Percentiles rank a stretch among this genome's conserved stretches.
phyloP scores from a whole-genome alignment of 2,888 invertebrate genomes.

The Papilio elwesi region DNA sequence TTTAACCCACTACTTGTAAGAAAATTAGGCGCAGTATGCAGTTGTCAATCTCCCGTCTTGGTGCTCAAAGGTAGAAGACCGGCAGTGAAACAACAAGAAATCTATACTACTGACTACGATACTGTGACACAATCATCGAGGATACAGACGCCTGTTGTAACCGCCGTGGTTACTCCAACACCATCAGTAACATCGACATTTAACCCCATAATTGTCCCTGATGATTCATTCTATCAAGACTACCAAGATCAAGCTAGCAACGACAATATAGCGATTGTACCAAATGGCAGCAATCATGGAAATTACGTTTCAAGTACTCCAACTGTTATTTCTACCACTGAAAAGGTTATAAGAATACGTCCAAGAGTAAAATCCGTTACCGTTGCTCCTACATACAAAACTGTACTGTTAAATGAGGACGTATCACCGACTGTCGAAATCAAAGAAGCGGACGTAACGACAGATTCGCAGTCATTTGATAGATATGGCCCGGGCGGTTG shows the following conservation, averaged over 20 bases:
- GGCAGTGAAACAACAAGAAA: slow-evolving; percentile 58
- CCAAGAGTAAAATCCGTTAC: slow-evolving; percentile 72
- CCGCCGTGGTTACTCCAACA: slow-evolving; percentile 57
- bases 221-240: slow-evolving; percentile 78
- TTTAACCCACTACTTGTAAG: slow-evolving; percentile 88
- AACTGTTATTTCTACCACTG: slow-evolving; percentile 59
- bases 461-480: slow-evolving; percentile 80
- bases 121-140: slow-evolving; percentile 62
- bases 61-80: slow-evolving; percentile 78
- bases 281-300: slow-evolving; percentile 49
- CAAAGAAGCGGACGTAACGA: slow-evolving; percentile 51
- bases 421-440: slow-evolving; percentile 59
- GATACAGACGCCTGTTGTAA: slow-evolving; percentile 48
- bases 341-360: slow-evolving; percentile 63
- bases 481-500: slow-evolving; percentile 86
- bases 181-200: slow-evolving; percentile 70
- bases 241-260: slow-evolving; percentile 62
- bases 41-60: slow-evolving; percentile 85
- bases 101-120: slow-evolving; percentile 62
- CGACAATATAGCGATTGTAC: slow-evolving; percentile 60
- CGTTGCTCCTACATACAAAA: slow-evolving; percentile 73
- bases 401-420: slow-evolving; percentile 69
- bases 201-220: slow-evolving; percentile 80
- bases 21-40: slow-evolving; percentile 89
- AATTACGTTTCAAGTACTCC: slow-evolving; percentile 67